Evolutionary conservation across 2,888 invertebrate genomes (phyloP).

Genomic region (Tipula unca): DNA sequence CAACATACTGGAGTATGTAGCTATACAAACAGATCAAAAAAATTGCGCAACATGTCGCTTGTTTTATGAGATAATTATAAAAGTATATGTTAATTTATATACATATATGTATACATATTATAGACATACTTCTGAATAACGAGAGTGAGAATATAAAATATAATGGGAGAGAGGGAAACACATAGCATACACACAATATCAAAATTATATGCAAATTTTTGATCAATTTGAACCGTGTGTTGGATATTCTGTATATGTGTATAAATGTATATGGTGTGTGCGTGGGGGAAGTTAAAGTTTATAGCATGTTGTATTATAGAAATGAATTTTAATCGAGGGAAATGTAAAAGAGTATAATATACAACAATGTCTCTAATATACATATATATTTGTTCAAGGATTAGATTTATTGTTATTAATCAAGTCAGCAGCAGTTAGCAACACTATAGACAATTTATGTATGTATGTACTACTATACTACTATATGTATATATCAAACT

Average conservation of each 20-base stretch:
- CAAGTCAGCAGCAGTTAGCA: background rate
- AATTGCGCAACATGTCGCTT: conserved; percentile 22
- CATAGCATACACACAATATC: background rate
- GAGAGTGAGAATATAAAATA: background rate
- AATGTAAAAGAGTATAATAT: background rate
- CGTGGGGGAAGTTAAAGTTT: conserved; percentile 8
- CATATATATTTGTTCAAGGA: background rate
- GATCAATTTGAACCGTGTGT: background rate
- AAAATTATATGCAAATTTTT: background rate
- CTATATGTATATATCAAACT: background rate
- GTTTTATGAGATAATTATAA: background rate
- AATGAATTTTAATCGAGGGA: background rate
- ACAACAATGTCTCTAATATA: background rate
- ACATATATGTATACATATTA: background rate
- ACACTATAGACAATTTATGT: background rate
- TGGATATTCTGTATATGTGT: background rate
- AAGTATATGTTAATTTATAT: conserved; percentile 8
- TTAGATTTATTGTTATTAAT: background rate
- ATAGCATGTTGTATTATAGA: background rate
- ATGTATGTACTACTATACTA: background rate
- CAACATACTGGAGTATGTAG: background rate
- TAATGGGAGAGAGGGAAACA: background rate
- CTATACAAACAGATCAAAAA: background rate
- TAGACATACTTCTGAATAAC: too few relatives aligned
- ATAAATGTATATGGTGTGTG: background rate